Evolutionary conservation across 2,888 invertebrate species (phyloP).

Genomic region (Sialis lutaria): DNA sequence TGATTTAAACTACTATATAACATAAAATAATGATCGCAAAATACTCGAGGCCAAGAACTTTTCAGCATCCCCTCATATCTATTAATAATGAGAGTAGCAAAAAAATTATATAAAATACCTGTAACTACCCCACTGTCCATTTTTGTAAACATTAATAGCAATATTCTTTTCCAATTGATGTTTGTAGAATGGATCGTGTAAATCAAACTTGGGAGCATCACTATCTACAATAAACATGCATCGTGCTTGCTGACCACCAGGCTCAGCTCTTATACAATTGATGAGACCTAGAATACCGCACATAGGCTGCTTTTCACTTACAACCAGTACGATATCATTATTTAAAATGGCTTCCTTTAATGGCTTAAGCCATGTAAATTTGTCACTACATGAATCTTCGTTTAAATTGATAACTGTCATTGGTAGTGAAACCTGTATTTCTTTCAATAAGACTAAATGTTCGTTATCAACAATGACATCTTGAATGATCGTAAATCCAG

Average conservation of each 20-base stretch:
- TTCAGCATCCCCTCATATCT: no score
- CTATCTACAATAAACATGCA: conserved; percentile 45
- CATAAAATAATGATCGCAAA: no score
- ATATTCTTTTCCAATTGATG: conserved; percentile 54
- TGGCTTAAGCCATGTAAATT: conserved; percentile 34
- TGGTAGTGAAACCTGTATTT: conserved; percentile 26
- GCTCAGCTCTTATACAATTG: conserved; percentile 69
- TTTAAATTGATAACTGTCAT: conserved; percentile 29
- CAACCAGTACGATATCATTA: conserved; percentile 39
- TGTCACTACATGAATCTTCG: conserved; percentile 19
- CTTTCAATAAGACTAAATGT: conserved; percentile 29
- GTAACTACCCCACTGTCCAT: conserved; percentile 32
- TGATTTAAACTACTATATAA: no score
- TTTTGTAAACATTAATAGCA: conserved; percentile 56
- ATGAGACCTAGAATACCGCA: conserved; percentile 76
- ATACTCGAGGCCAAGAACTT: no score
- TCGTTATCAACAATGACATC: conserved; percentile 31
- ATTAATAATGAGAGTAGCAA: no score
- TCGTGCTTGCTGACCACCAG: conserved; percentile 32
- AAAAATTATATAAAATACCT: conserved; percentile 5
- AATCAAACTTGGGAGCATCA: conserved; percentile 45
- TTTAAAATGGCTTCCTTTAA: conserved; percentile 19
- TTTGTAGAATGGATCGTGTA: conserved; percentile 43
- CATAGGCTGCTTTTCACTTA: conserved; percentile 40
- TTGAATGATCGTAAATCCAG: conserved; percentile 30